Evolutionary conservation across 2,888 invertebrate genomes (phyloP).

Genomic region (Amblyjoppa proteus): DNA sequence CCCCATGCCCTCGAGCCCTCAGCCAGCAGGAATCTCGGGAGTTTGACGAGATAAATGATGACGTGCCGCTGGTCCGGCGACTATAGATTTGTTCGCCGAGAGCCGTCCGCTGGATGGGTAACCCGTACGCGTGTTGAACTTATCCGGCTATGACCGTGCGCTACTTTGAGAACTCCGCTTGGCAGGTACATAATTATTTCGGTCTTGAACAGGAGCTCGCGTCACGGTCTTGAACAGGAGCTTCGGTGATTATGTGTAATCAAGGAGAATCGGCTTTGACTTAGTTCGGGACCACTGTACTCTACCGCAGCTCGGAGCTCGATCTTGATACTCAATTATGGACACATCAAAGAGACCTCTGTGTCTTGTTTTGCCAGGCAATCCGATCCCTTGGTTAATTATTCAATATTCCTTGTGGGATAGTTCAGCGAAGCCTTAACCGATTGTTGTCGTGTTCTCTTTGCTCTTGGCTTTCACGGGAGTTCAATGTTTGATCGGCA

Average conservation of each 20-base stretch:
- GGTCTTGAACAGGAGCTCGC: background rate
- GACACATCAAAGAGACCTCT: slow-evolving; percentile 18
- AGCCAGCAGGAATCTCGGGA: slow-evolving; percentile 12
- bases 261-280: slow-evolving; percentile 2
- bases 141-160: background rate
- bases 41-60: slow-evolving; percentile 56
- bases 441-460: slow-evolving; percentile 20
- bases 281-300: background rate
- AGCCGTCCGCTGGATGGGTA: background rate
- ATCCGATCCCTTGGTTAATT: slow-evolving; percentile 31
- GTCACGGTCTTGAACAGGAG: background rate
- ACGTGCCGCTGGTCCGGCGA: slow-evolving; percentile 31
- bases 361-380: background rate
- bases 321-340: slow-evolving; percentile 23
- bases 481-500: slow-evolving; percentile 52
- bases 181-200: background rate
- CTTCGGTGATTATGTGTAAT: background rate
- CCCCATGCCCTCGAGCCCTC: slow-evolving; percentile 11
- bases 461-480: slow-evolving; percentile 31
- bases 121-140: background rate
- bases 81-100: slow-evolving; percentile 7
- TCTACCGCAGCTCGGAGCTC: background rate
- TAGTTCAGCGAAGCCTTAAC: slow-evolving; percentile 14
- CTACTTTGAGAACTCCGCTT: background rate
- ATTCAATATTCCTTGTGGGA: slow-evolving; percentile 55